Evolutionary conservation across 1,140 invertebrate genomes (phyloP).

Genomic region (Leptopilina boulardi): DNA sequence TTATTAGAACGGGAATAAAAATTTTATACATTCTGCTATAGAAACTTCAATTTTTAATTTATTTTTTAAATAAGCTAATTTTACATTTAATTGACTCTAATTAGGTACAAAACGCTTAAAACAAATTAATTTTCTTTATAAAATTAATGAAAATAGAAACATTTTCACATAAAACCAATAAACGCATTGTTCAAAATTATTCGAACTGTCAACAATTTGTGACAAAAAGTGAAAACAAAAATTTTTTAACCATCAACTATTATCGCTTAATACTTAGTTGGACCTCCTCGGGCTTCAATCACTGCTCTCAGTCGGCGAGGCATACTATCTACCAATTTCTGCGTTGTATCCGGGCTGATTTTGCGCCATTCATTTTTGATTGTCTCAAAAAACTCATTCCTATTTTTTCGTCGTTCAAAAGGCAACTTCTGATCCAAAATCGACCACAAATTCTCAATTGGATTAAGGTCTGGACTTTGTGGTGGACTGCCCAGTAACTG

Average conservation of each 20-base stretch:
- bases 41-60: too few relatives aligned
- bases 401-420: conserved; percentile 44
- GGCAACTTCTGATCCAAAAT: conserved; percentile 50
- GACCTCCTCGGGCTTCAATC: conserved; percentile 57
- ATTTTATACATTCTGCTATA: too few relatives aligned
- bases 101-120: too few relatives aligned
- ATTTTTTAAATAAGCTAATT: too few relatives aligned
- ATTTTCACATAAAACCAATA: too few relatives aligned
- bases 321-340: conserved; percentile 47
- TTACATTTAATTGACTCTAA: too few relatives aligned
- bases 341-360: conserved; percentile 37
- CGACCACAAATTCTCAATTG: conserved; percentile 60
- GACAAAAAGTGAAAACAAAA: too few relatives aligned
- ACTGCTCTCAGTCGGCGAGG: conserved; percentile 43
- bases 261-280: conserved; percentile 35
- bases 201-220: too few relatives aligned
- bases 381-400: conserved; percentile 46
- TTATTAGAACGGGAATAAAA: not conserved
- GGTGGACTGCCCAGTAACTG: conserved; percentile 52
- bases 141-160: too few relatives aligned
- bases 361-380: conserved; percentile 50
- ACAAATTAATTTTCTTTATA: too few relatives aligned
- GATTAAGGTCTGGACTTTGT: conserved; percentile 61
- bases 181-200: too few relatives aligned
- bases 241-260: too few relatives aligned